Conservation (phyloP, 2,113 vertebrate species). For the Eurystomus gularis region DNA sequence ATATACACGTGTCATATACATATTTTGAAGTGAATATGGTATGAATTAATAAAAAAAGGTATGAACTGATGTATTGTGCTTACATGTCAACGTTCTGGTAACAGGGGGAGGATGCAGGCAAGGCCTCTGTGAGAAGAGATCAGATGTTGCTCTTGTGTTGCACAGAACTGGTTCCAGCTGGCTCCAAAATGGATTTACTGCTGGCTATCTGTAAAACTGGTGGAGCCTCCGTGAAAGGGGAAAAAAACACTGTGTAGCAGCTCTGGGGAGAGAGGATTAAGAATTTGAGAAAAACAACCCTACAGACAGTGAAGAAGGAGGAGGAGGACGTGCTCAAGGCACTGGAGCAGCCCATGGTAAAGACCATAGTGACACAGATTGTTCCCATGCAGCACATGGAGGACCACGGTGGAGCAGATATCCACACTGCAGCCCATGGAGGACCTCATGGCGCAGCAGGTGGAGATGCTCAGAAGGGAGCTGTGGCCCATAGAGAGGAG, state of each 20-base stretch:
- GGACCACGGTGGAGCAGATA: neutral
- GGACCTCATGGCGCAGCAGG: neutral
- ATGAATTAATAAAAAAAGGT: neutral
- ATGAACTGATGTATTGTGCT: neutral
- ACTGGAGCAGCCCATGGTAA: neutral
- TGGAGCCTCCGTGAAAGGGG: neutral
- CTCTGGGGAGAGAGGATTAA: neutral
- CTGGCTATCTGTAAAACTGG: neutral
- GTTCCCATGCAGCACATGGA: rapidly evolving
- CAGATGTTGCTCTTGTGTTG: neutral
- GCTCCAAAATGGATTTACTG: neutral
- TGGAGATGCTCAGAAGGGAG: neutral
- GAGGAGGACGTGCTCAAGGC: neutral
- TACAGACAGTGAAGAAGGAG: neutral
- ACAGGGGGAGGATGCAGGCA: neutral
- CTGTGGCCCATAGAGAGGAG: rapidly evolving
- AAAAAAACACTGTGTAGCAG: neutral
- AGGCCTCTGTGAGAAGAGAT: neutral
- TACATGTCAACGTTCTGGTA: neutral
- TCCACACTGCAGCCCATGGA: neutral
- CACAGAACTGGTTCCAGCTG: neutral
- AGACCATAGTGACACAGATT: neutral
- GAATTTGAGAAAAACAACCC: neutral
- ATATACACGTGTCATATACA: neutral
- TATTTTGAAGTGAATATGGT: neutral